Conservation (phyloP, 1,140 invertebrate genomes). For the Drosophila subpulchrella region DNA sequence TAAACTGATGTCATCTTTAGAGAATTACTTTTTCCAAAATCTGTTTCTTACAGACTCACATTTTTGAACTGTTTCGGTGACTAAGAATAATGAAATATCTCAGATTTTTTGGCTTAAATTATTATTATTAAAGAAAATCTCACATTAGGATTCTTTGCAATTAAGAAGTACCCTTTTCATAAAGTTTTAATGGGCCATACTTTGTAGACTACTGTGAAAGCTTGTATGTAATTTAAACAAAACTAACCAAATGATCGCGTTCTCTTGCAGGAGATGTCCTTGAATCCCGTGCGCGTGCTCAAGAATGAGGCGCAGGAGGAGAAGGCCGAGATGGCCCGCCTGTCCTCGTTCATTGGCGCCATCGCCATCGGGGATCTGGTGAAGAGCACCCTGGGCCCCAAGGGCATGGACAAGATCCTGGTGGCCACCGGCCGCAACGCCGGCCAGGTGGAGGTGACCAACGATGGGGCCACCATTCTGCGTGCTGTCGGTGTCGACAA, state of each 20-base stretch:
- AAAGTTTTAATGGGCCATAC: neutral
- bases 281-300: constrained; percentile 97
- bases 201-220: too few relatives aligned
- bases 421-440: constrained; percentile 92
- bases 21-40: neutral
- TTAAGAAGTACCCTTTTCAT: too few relatives aligned
- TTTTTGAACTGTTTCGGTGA: too few relatives aligned
- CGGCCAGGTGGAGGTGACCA: constrained; percentile 97
- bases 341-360: constrained; percentile 99
- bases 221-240: neutral
- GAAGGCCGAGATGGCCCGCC: constrained; percentile 96
- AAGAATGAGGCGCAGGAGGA: constrained; percentile 99
- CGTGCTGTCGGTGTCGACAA: constrained; percentile 99
- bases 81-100: too few relatives aligned
- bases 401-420: constrained; percentile 99
- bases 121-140: too few relatives aligned
- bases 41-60: neutral
- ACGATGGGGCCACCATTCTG: constrained; percentile 99
- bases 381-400: constrained; percentile 99
- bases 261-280: constrained; percentile 88
- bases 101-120: too few relatives aligned
- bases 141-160: too few relatives aligned
- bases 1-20: neutral
- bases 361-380: constrained; percentile 99
- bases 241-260: neutral